A percentile compares a stretch with the other conserved stretches of the same genome.
These are phyloP conservation scores for Ormyrus nitidulus DNA, from an alignment of 2,888 invertebrate species.

Conservation along the genomic window DNA sequence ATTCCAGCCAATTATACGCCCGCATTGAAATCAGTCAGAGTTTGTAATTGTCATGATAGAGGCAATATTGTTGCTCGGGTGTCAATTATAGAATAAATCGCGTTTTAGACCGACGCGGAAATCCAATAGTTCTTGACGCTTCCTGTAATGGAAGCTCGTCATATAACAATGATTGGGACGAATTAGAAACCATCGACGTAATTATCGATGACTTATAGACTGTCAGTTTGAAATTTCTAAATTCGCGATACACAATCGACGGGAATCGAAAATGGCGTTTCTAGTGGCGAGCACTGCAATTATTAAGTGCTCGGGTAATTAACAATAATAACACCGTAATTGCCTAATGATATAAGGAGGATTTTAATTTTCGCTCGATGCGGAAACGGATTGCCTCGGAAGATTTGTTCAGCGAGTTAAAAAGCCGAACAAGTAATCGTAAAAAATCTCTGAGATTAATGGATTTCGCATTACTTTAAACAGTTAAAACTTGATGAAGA, in stretches of 20 bases:
- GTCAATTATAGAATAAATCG: conserved; percentile 66
- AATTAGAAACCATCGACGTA: conserved; percentile 37
- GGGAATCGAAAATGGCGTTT: conserved; percentile 45
- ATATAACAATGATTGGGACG: conserved; percentile 51
- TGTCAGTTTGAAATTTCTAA: conserved; percentile 44
- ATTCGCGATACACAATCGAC: conserved; percentile 38
- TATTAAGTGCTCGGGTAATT: conserved; percentile 21
- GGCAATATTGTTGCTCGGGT: conserved; percentile 63
- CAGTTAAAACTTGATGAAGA: no score
- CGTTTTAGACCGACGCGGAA: conserved; percentile 59
- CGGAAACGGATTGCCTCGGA: no score
- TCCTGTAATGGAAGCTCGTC: conserved; percentile 24
- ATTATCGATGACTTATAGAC: conserved; percentile 37
- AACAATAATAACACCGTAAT: not conserved
- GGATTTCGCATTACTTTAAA: no score
- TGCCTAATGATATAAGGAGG: not conserved
- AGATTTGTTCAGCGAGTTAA: no score
- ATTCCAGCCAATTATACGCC: conserved; percentile 58
- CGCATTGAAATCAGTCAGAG: conserved; percentile 56
- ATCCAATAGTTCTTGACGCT: conserved; percentile 42
- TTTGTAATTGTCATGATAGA: conserved; percentile 69
- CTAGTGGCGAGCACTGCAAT: not conserved
- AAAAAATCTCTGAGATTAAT: no score
- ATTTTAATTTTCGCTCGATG: no score
- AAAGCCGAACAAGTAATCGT: no score